phyloP scores from a whole-genome alignment of 2,888 invertebrate species.

The Lasioglossum leucozonium region DNA sequence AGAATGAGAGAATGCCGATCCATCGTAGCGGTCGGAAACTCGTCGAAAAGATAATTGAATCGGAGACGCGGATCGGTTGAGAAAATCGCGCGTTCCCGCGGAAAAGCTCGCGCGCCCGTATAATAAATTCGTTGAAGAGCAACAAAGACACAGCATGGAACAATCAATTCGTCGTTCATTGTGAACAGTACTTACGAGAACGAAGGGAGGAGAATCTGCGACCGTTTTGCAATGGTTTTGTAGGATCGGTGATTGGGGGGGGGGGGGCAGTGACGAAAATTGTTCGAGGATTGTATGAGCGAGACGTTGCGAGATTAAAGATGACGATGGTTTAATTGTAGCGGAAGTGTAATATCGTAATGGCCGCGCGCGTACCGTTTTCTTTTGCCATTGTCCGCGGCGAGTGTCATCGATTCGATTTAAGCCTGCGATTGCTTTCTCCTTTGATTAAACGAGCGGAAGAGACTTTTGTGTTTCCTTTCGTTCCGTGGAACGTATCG shows the following conservation, averaged over 20 bases:
- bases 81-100: neutral
- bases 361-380: constrained; percentile 37
- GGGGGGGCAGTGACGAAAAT: neutral
- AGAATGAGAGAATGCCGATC: neutral
- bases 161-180: constrained; percentile 8
- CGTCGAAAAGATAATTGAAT: neutral
- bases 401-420: constrained; percentile 35
- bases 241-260: neutral
- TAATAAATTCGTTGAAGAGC: neutral
- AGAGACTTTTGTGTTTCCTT: constrained; percentile 42
- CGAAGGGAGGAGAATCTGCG: neutral
- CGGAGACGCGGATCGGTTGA: neutral
- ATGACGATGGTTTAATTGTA: constrained; percentile 8
- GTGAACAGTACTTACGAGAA: constrained; percentile 15
- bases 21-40: neutral
- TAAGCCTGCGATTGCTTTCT: constrained; percentile 29
- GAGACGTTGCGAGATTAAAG: neutral
- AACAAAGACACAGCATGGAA: neutral
- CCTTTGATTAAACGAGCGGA: constrained; percentile 19
- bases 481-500: constrained; percentile 41
- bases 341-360: constrained; percentile 27
- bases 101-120: too few species aligned
- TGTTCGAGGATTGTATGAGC: neutral
- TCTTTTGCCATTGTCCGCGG: constrained; percentile 26
- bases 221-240: neutral